These are phyloP conservation scores for Esox niger DNA, from an alignment of 2,113 vertebrate species.

Conservation along the genomic window DNA sequence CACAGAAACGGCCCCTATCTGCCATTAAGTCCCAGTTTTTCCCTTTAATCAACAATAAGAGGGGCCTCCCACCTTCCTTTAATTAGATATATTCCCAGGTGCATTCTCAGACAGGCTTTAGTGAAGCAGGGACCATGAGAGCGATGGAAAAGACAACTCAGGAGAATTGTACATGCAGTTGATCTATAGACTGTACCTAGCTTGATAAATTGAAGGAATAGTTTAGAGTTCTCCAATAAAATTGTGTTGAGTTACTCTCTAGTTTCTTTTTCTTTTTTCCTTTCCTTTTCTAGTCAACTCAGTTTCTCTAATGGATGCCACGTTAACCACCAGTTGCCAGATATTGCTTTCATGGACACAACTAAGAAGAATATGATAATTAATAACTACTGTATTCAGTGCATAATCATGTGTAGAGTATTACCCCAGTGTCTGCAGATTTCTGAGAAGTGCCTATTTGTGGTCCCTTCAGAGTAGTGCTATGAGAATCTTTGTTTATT, in stretches of 20 bases:
- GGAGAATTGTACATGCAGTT: neutral
- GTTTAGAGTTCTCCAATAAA: too few species aligned
- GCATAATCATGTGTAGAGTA: neutral
- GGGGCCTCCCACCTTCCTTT: conserved; percentile 7
- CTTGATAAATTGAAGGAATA: too few species aligned
- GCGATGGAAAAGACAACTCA: neutral
- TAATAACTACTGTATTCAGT: neutral
- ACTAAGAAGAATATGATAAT: neutral
- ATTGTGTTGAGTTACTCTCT: too few species aligned
- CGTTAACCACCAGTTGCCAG: neutral
- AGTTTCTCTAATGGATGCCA: neutral
- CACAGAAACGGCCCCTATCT: conserved; percentile 33
- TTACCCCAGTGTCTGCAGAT: neutral
- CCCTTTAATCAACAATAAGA: neutral
- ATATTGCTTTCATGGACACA: neutral
- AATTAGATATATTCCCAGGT: conserved; percentile 23
- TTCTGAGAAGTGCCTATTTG: neutral
- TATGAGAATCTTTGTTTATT: too few species aligned
- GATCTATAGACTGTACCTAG: neutral
- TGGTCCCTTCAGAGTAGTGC: too few species aligned
- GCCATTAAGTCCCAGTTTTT: conserved; percentile 16
- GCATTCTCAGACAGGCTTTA: conserved; percentile 9
- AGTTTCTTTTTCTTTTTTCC: too few species aligned
- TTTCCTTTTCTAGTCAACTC: neutral
- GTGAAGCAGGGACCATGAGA: neutral